phyloP scores from a whole-genome alignment of 2,888 invertebrate genomes.

The Ceriagrion tenellum region DNA sequence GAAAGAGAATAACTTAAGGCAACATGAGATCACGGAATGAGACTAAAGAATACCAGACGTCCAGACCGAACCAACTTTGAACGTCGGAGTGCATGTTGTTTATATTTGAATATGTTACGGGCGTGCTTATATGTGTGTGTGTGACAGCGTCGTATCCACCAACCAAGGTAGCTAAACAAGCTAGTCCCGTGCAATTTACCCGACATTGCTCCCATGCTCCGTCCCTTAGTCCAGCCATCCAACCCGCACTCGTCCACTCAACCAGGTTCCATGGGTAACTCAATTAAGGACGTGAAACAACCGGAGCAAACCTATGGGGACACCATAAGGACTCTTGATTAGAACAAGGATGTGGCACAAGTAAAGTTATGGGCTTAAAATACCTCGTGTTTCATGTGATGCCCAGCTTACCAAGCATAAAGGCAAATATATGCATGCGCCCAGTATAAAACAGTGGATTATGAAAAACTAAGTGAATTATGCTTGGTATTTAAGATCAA shows the following conservation, averaged over 20 bases:
- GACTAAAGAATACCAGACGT: neutral
- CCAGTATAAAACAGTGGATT: neutral
- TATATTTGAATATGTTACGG: neutral
- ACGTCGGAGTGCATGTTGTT: neutral
- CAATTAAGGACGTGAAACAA: slow-evolving; percentile 1
- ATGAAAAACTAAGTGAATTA: too few species aligned
- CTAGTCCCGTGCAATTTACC: neutral
- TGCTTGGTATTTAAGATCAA: neutral
- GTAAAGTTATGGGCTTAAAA: neutral
- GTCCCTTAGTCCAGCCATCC: neutral
- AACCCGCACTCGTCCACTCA: neutral
- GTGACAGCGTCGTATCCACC: neutral
- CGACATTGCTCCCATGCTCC: neutral
- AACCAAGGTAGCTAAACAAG: neutral
- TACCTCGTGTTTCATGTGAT: neutral
- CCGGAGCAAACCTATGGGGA: neutral
- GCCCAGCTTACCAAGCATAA: neutral
- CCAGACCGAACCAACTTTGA: neutral
- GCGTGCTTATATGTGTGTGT: neutral
- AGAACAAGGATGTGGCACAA: neutral
- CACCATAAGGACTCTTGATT: neutral
- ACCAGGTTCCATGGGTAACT: neutral
- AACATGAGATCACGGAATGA: neutral
- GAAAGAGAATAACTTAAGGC: neutral
- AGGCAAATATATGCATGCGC: neutral